These are phyloP conservation scores for Ondatra zibethicus DNA, from an alignment of 2,113 vertebrate genomes.

Conservation along the genomic window DNA sequence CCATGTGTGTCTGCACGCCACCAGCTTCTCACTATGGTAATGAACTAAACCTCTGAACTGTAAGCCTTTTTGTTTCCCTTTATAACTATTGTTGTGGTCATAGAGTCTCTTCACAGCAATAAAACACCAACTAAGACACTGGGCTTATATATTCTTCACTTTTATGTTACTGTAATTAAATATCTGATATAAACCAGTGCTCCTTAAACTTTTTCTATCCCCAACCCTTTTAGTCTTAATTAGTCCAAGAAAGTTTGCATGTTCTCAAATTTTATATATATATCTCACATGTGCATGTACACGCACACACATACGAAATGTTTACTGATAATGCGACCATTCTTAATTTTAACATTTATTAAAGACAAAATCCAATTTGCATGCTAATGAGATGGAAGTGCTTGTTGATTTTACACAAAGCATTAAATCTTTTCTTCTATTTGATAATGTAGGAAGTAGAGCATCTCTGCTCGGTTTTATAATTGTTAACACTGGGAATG, in stretches of 20 bases:
- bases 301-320: neutral
- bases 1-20: neutral
- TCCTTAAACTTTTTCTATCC: neutral
- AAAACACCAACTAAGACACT: neutral
- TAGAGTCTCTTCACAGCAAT: neutral
- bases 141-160: neutral
- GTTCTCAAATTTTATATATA: neutral
- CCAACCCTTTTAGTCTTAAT: neutral
- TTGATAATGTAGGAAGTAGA: neutral
- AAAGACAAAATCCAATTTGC: constrained; percentile 4
- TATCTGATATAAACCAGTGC: neutral
- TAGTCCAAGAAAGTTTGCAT: neutral
- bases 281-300: neutral
- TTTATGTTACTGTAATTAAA: neutral
- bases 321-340: neutral
- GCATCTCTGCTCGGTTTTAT: neutral
- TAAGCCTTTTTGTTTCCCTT: neutral
- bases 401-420: neutral
- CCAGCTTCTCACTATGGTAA: neutral
- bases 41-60: neutral
- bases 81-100: neutral
- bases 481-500: neutral
- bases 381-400: neutral
- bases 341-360: constrained; percentile 38
- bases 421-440: neutral